Base-by-base conservation (phyloP, 2,113 vertebrate species). In the Daboia siamensis region DNA sequence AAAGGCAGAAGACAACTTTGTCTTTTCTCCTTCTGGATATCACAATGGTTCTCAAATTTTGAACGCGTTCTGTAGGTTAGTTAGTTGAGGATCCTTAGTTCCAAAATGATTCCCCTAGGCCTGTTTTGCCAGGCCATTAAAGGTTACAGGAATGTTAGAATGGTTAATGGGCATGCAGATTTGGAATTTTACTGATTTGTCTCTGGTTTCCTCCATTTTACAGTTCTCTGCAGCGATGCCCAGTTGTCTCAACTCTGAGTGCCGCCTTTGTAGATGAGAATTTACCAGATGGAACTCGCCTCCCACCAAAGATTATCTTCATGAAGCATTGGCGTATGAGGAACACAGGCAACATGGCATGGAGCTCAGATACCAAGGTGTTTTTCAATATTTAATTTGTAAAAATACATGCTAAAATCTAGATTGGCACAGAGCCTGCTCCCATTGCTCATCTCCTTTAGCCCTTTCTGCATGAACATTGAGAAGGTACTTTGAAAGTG, bases 231-330 rank as follows among this genome's bases (percentile, higher is more conserved):
- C 98, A 98, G 90, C 98, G 98, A 93, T 98, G 98, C 97, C 97
- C 98, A 96, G 97, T 98, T 93, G 98, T 99, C 96, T 98, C 99
- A 95, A 98, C 97, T 23, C 97, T 99, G 92, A 98, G 98, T 93
- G 99, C 99, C 33, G 98, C 98, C 85, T 99, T 99, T 98, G 98
- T 99, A 97, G 99, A 99, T 97, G 99, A 99, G 98, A 99, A 99
- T 97, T 97, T 99, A 96, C 99, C 99, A 92, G 99, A 99, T 95
- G 99, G 99, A 89, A 99, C 98, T 93, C 98, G 96, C 93, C 97
- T 99, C 95, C 98, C 98, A 95, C 99, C 99, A 89, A 99, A 97
- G 93, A 99, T 98, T 96, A 98, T 98, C 97, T 99, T 99, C 96
- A 98, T 99, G 97, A 99, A 99, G 96, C 99, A 99, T 97, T 99